Base-by-base conservation (phyloP, 2,888 invertebrate species). In the Brenthis ino region DNA sequence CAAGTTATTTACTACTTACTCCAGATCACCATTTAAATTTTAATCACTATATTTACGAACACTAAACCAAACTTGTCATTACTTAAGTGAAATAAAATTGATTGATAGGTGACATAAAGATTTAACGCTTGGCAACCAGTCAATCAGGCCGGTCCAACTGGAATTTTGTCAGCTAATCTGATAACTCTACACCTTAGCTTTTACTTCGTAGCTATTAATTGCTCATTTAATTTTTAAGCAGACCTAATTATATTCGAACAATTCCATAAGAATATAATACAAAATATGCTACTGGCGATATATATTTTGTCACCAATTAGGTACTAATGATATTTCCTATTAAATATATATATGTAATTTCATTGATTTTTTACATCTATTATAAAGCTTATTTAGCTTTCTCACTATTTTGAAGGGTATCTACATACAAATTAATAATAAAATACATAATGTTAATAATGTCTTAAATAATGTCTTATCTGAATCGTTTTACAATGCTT, bases 41-140 rank as follows among this genome's bases (percentile, higher is more conserved):
- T 67, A 61, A 67, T 67, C 63, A 63, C 56, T 69, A 57, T 71
- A 68, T 74, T 69, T 67, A 68, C 64, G 65, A 65, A 71, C 70
- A 69, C 68, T 70, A 71, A 72, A 74, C 60, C 69, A 71, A 73
- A 61, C 72, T 69, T 68, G 73, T 70, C 72, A 64, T 47, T 67
- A 63, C 67, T 67, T 64, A 37, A 60, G 48, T 69, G 83, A 87
- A 86, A 87, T 88, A 85, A 86, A 85, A 82, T 87, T 90, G 91
- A 91, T 91, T 91, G 89, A 91, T 92, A 82, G 82, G 82, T 82
- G 85, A 85, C 85, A 87, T 90, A 87, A 90, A 89, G 86, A 84
- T 86, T 86, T 88, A 83, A 89, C 85, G 86, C 84, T 82, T 57
- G 24, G 77, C 79, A 76, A 76, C 81, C 81, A 79, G 87, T 90